A percentile compares a stretch with the other conserved stretches of the same genome.
Conservation (phyloP, 2,113 vertebrate genomes). For the Chamaea fasciata region DNA sequence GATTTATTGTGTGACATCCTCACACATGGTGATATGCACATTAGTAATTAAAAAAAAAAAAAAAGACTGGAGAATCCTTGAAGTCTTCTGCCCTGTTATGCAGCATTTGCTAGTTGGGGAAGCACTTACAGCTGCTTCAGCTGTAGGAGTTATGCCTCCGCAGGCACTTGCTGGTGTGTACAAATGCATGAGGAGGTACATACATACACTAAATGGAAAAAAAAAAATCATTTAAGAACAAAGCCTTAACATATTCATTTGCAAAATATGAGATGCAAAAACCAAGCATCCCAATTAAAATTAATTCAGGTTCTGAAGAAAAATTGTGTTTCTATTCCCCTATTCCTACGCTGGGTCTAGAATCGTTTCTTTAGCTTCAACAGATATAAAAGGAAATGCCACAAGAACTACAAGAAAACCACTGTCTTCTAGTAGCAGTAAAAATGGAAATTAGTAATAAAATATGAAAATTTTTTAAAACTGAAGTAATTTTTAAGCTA, state of each 20-base stretch:
- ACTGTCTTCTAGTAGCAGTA: neutral
- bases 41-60: neutral
- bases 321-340: neutral
- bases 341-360: neutral
- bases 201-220: neutral
- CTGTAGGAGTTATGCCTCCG: neutral
- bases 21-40: neutral
- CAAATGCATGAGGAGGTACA: neutral
- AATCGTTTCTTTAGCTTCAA: neutral
- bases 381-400: neutral
- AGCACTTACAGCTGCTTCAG: neutral
- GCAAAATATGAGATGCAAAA: neutral
- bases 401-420: neutral
- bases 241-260: neutral
- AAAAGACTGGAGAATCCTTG: neutral
- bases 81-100: neutral
- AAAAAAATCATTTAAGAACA: neutral
- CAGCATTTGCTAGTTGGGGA: neutral
- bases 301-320: neutral
- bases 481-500: neutral
- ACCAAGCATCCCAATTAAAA: neutral
- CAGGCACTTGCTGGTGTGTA: neutral
- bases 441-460: neutral
- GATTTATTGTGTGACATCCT: neutral
- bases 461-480: rapidly evolving